A percentile compares a stretch with the other conserved stretches of the same genome.
These are phyloP conservation scores for Mohoua ochrocephala DNA, from an alignment of 2,113 vertebrate species.

Conservation along the genomic window DNA sequence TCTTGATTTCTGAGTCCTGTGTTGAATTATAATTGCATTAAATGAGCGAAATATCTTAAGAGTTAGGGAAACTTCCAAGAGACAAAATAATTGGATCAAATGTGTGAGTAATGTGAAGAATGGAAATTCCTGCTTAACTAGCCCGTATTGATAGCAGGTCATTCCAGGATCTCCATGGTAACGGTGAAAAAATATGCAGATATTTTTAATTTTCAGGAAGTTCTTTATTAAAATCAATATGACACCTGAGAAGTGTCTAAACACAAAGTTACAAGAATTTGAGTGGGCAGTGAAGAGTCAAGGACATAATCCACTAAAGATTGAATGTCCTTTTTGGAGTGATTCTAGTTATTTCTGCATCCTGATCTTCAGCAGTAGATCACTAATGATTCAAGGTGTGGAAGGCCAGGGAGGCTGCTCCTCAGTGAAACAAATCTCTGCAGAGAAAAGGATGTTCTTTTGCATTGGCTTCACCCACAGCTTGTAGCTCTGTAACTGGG, in stretches of 20 bases:
- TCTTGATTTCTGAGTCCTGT: constrained; percentile 14
- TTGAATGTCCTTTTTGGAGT: not conserved
- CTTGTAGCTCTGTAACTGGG: not conserved
- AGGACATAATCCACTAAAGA: not conserved
- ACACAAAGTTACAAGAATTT: not conserved
- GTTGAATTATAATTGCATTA: constrained; percentile 50
- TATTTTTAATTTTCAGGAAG: not conserved
- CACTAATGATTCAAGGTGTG: not conserved
- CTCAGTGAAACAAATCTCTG: not conserved
- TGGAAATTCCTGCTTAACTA: constrained; percentile 20
- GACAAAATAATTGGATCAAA: not conserved
- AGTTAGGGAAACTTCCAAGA: constrained; percentile 7
- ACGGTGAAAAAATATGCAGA: not conserved
- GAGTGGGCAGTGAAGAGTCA: not conserved
- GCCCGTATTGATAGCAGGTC: not conserved
- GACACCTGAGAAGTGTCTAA: not conserved
- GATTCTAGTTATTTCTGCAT: not conserved
- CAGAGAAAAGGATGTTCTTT: not conserved
- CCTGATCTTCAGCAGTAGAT: not conserved
- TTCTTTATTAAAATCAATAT: constrained; percentile 17
- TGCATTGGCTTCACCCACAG: not conserved
- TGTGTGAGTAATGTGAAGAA: constrained; percentile 7
- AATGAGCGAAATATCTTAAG: constrained; percentile 41
- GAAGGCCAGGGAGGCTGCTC: not conserved
- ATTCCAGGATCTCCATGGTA: not conserved